These are phyloP conservation scores for Nesometra sesokonis DNA, from an alignment of 35 echinoderm and acorn worm genomes.

Conservation along the genomic window DNA sequence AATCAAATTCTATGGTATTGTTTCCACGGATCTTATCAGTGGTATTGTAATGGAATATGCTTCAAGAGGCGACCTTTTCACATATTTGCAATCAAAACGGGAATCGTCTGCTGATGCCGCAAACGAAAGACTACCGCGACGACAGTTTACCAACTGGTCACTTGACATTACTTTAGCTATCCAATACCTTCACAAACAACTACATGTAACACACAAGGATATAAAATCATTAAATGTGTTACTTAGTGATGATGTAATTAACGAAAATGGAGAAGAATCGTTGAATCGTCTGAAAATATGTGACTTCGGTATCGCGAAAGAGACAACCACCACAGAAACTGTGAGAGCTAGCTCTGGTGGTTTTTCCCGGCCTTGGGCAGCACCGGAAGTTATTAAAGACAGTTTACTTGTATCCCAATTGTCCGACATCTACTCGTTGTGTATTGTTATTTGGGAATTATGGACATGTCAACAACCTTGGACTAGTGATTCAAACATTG, in stretches of 20 bases:
- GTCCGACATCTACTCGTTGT: background rate
- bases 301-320: background rate
- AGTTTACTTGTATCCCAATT: background rate
- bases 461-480: background rate
- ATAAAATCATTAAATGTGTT: background rate
- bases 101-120: too few relatives aligned
- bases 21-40: background rate
- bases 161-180: background rate
- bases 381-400: background rate
- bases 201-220: background rate
- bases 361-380: background rate
- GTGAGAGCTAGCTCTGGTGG: background rate
- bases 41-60: background rate
- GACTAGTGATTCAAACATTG: background rate
- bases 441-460: background rate
- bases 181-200: background rate
- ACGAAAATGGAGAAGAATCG: background rate
- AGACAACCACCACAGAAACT: background rate
- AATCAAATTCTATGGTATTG: background rate
- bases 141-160: background rate
- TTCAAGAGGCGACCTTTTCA: background rate
- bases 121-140: too few relatives aligned
- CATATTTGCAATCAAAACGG: background rate
- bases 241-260: background rate
- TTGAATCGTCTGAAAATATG: background rate